phyloP scores from a whole-genome alignment of 1,140 invertebrate species.

The Globodera rostochiensis region DNA sequence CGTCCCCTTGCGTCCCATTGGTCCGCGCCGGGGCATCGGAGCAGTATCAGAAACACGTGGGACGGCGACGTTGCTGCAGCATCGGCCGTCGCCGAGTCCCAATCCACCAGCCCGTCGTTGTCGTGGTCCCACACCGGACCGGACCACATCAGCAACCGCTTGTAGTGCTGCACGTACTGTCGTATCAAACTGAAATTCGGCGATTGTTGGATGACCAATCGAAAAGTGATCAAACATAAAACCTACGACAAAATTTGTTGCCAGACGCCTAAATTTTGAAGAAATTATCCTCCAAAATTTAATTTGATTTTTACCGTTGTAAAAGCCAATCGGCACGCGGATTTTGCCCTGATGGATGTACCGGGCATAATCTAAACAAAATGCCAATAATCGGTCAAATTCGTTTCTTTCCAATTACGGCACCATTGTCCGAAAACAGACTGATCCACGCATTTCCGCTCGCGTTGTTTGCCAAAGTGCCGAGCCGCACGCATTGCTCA shows the following conservation, averaged over 20 bases:
- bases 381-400: slow-evolving; percentile 2
- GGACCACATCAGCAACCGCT: slow-evolving; percentile 39
- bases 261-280: slow-evolving; percentile 20
- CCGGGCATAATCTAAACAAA: slow-evolving; percentile 42
- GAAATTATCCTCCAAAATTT: not conserved
- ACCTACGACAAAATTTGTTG: slow-evolving; percentile 13
- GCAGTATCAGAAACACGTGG: slow-evolving; percentile 46
- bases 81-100: not conserved
- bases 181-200: slow-evolving; percentile 40
- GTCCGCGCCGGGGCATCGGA: slow-evolving; percentile 45
- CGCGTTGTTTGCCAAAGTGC: slow-evolving; percentile 15
- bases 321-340: slow-evolving; percentile 41
- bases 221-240: slow-evolving; percentile 2
- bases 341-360: slow-evolving; percentile 44
- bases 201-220: slow-evolving; percentile 35
- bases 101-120: slow-evolving; percentile 47
- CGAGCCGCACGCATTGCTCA: not conserved
- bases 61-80: slow-evolving; percentile 28
- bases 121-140: slow-evolving; percentile 46
- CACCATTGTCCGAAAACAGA: slow-evolving; percentile 44
- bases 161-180: slow-evolving; percentile 41
- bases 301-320: slow-evolving; percentile 27
- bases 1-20: slow-evolving; percentile 45
- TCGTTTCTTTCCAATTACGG: not conserved
- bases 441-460: slow-evolving; percentile 31